Base-by-base conservation (phyloP, 2,888 invertebrate genomes). In the Syritta pipiens region DNA sequence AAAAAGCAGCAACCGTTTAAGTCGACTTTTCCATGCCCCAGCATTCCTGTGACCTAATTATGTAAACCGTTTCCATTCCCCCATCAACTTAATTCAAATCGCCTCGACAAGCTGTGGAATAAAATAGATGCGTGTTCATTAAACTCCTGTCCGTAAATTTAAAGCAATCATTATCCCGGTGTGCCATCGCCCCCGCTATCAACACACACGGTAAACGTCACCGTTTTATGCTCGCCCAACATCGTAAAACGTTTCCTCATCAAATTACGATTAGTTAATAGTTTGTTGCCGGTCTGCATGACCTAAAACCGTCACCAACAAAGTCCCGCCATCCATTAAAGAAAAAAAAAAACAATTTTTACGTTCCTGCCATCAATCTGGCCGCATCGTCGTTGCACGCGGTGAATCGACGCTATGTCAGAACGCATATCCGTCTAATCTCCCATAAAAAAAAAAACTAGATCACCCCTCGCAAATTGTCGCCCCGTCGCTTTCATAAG, bases 381-480 rank as follows among this genome's bases (percentile, higher is more conserved):
- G 4, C 20, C n/a, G 12, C 30, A 28, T 28, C 28, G n/a, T 4
- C 22, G 14, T 42, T n/a, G n/a, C n/a, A n/a, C n/a, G n/a, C n/a
- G n/a, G n/a, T n/a, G n/a, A n/a, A n/a, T n/a, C n/a, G n/a, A n/a
- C n/a, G n/a, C n/a, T n/a, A n/a, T n/a, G n/a, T n/a, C n/a, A n/a
- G n/a, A 40, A 26, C 37, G 14, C 49, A 20, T 55, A 40, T 71
- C 60, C 28, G 5, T 35, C 44, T 32, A 19, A 53, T 53, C 55
- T 40, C 30, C 20, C 48, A 42, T 53, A n/a, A n/a, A n/a, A n/a
- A n/a, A n/a, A n/a, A 48, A 53, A 67, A 63, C 35, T 30, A 17
- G 62, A 69, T 35, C 51, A 37, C 49, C 19, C 32, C n/a, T n/a
- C n/a, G 62, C 49, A 57, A 49, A 51, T 44, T 67, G 30, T 67